Evolutionary conservation across 30 jellyfish, hydroid and myxozoan species (phyloP), one percentile per base, ranked within the genome.

Genomic region (Cassiopea andromeda): DNA sequence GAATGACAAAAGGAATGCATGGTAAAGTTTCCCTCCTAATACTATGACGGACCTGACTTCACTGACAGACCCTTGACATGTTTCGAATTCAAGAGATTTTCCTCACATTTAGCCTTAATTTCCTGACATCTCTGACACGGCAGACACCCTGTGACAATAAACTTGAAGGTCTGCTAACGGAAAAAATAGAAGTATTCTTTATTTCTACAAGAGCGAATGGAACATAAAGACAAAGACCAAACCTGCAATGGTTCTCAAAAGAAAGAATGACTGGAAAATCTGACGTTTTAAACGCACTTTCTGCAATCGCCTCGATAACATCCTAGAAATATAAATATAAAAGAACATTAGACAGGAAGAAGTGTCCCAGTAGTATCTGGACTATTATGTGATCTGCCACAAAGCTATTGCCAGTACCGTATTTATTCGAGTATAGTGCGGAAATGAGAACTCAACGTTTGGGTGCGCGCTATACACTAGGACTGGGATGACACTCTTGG

Each of bases 171-270:
- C 38, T 27, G 38, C 38, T 27, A 27, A 27, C 38, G 38, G 38
- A 27, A 27, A 27, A 27, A 27, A 27, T 27, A 27, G 38, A 27
- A 27, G 38, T 27, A 27, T 0, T 27, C 38, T 27, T 27, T 27
- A 27, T 27, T 27, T 27, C 38, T 27, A 27, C 38, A 27, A 27
- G 38, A 27, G 38, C 38, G 38, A 27, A 27, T 27, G 38, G 38
- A 27, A 27, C 0, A 27, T 54, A 10, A 54, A 10, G 12, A 54
- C 12, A 54, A 15, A 66, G 27, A 1, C 44, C 76, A 57, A 49
- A 92, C 98, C 95, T 75, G 93, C 98, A 92, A 71, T 92, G 98
- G 19, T 92, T 92, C 59, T 92, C 98, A 82, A 92, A 92, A 12
- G 98, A 92, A 48, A 92, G 86, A 69, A 92, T 81, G 64, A 92